Percentiles rank a stretch among this genome's conserved stretches.
Conservation (phyloP, 2,797 vertebrate genomes). For the Schizopygopsis malacanthus region DNA sequence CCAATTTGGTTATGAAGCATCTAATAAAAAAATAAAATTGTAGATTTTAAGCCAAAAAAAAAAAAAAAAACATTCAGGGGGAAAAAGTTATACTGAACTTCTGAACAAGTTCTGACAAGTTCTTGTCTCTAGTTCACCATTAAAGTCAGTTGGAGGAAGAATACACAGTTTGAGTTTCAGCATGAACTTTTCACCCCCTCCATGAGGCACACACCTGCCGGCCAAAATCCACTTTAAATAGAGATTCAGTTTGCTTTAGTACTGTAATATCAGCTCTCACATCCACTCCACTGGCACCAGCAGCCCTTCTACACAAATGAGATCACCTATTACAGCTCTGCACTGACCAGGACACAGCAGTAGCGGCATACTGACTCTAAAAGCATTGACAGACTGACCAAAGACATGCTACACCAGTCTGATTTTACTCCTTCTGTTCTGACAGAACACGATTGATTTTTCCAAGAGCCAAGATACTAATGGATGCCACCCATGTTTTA, state of each 20-base stretch:
- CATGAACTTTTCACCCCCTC: slow-evolving; percentile 13
- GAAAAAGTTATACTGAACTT: neutral
- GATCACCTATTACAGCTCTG: neutral
- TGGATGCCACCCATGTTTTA: slow-evolving; percentile 9
- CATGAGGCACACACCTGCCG: neutral
- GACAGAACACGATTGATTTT: slow-evolving; percentile 19
- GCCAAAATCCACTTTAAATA: neutral
- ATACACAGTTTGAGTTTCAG: neutral
- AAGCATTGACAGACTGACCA: slow-evolving; percentile 10
- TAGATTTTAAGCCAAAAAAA: neutral
- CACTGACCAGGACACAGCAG: neutral
- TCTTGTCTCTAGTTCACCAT: neutral
- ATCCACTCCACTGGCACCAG: neutral
- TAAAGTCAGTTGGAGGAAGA: neutral
- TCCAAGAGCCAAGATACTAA: slow-evolving; percentile 3
- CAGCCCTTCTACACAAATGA: neutral
- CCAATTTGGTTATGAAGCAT: neutral
- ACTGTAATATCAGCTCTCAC: neutral
- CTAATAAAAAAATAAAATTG: neutral
- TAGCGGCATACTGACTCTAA: neutral
- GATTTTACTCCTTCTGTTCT: slow-evolving; percentile 12
- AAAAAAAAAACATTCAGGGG: neutral
- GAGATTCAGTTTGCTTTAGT: neutral
- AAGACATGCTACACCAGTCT: neutral
- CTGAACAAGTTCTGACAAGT: neutral